Evolutionary conservation across 2,797 vertebrate species (phyloP).

Genomic region (Sphenopsis melanotis): DNA sequence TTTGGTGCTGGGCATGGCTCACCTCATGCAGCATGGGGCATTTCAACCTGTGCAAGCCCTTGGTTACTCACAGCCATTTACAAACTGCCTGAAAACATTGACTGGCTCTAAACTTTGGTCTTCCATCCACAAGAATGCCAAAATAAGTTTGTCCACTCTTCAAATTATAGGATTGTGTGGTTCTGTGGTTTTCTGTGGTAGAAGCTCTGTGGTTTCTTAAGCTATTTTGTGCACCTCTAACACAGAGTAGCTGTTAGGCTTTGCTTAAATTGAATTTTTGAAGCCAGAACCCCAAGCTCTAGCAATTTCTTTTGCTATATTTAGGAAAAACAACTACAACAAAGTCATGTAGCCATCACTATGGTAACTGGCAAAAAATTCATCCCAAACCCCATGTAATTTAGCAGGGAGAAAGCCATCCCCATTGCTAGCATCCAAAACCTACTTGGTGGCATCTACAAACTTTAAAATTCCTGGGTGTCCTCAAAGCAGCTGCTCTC

Average conservation of each 20-base stretch:
- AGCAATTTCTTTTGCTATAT: conserved; percentile 55
- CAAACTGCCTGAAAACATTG: not conserved
- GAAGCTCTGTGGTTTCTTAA: conserved; percentile 40
- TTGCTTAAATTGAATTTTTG: conserved; percentile 25
- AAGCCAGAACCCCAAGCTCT: conserved; percentile 13
- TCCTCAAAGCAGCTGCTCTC: not conserved
- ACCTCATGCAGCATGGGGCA: not conserved
- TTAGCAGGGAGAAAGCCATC: not conserved
- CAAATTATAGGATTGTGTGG: conserved; percentile 42
- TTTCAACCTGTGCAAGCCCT: not conserved
- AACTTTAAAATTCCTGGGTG: not conserved
- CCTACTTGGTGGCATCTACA: not conserved
- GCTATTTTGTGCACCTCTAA: conserved; percentile 53
- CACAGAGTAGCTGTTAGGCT: conserved; percentile 38
- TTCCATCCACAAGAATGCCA: conserved; percentile 19
- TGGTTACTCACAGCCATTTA: not conserved
- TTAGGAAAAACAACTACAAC: conserved; percentile 36
- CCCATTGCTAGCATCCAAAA: not conserved
- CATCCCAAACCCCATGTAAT: not conserved
- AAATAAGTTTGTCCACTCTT: conserved; percentile 46
- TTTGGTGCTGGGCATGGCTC: not conserved
- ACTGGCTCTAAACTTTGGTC: not conserved
- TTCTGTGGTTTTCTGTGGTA: conserved; percentile 41
- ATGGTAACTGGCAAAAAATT: not conserved
- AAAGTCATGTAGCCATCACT: not conserved